Base-by-base conservation (phyloP, 2,888 invertebrate species). In the Tetropium fuscum region DNA sequence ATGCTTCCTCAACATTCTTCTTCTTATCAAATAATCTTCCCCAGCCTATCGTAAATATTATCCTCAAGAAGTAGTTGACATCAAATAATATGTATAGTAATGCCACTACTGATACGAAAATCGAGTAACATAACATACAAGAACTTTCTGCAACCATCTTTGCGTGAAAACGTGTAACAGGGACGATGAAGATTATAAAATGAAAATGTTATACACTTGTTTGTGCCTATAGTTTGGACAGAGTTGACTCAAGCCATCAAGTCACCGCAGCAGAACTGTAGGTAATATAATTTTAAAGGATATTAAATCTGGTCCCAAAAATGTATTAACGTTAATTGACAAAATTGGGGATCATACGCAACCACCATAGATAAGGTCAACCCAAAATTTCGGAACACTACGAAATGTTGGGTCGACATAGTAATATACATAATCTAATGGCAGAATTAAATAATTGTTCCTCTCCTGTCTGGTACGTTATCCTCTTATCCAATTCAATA, bases 31-130 rank as follows among this genome's bases (percentile, higher is more conserved):
- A 90, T 32, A 91, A 73, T 69, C 89, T 85, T 0, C 90, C 91
- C 68, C 86, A 83, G n/a, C 85, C 84, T 10, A 92, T 86, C 0
- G 90, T 90, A 64, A 89, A 87, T 13, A 86, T 81, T 56, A 89
- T 85, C 66, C 92, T 85, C 15, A 92, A 76, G 73, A 92, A 93
- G 72, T 93, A 93, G 76, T 92, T 90, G 1, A 92, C 90, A 79
- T 93, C 93, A 84, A 90, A 90, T 49, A 89, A 84, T 13, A 90
- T 80, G 74, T 91, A 92, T 22, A 90, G 79, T 25, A 91, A 76
- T 6, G 84, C 83, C 58, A 87, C 72, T 19, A 83, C 66, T 2
- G 69, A 53, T 7, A 63, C 51, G 8, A 71, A 40, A 32, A 64
- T 34, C 82, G 81, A 11, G 18, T 84, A 84, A 34, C 83, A 72